A percentile compares a stretch with the other conserved stretches of the same genome.
Conservation (phyloP, 2,797 vertebrate species). For the Rhynchonycteris naso region DNA sequence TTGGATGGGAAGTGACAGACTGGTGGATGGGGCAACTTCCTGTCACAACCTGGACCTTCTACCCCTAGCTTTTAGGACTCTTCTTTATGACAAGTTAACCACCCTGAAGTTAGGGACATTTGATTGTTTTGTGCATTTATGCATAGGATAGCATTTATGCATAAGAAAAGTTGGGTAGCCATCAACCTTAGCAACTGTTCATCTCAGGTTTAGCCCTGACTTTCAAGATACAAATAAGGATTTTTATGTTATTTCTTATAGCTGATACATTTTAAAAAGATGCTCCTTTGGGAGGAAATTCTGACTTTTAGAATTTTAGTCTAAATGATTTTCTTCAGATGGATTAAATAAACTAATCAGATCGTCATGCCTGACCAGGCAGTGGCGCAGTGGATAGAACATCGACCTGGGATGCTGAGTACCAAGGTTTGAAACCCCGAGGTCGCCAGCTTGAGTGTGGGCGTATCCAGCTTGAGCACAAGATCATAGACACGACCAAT, state of each 20-base stretch:
- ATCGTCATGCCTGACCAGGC: neutral
- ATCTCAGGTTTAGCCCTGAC: neutral
- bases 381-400: too few relatives aligned
- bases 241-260: neutral
- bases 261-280: neutral
- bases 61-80: neutral
- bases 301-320: slow-evolving; percentile 50
- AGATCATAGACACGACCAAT: too few relatives aligned
- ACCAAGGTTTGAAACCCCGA: too few relatives aligned
- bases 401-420: too few relatives aligned
- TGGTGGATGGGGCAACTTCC: neutral
- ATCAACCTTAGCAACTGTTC: neutral
- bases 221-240: neutral
- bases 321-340: slow-evolving; percentile 34
- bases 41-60: neutral
- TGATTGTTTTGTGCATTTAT: neutral
- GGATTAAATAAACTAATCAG: slow-evolving; percentile 25
- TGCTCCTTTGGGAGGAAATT: slow-evolving; percentile 25
- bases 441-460: too few relatives aligned
- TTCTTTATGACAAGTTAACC: neutral
- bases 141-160: neutral
- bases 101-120: neutral
- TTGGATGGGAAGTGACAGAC: neutral
- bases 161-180: neutral
- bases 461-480: too few relatives aligned